phyloP scores from a whole-genome alignment of 2,888 invertebrate species.

The Allolobophora icterica region DNA sequence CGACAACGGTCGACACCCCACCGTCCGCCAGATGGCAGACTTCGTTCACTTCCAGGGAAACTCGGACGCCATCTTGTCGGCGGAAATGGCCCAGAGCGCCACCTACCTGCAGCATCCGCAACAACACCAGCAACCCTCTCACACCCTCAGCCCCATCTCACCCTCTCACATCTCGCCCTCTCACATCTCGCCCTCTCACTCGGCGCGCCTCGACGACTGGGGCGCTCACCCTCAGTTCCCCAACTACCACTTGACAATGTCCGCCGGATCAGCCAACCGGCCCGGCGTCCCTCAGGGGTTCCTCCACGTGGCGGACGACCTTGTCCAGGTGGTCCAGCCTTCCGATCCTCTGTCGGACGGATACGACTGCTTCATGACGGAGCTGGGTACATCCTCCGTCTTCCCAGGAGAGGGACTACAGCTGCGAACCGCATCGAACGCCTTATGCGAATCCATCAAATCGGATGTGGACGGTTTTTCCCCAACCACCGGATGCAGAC shows the following conservation, averaged over 20 bases:
- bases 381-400: not conserved
- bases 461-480: not conserved
- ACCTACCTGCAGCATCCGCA: not conserved
- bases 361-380: not conserved
- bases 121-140: not conserved
- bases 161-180: not conserved
- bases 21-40: not conserved
- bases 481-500: not conserved
- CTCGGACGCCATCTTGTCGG: not conserved
- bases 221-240: not conserved
- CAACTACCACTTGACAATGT: not conserved
- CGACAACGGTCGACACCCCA: not conserved
- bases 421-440: not conserved
- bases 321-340: not conserved
- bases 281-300: not conserved
- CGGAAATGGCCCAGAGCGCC: not conserved
- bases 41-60: not conserved
- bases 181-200: not conserved
- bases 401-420: not conserved
- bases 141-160: slow-evolving; percentile 13
- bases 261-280: not conserved
- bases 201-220: not conserved
- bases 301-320: not conserved
- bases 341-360: not conserved
- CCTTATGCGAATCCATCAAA: not conserved